A percentile compares a stretch with the other conserved stretches of the same genome.
Conservation (phyloP, 2,888 invertebrate species). For the Aromia moschata region DNA sequence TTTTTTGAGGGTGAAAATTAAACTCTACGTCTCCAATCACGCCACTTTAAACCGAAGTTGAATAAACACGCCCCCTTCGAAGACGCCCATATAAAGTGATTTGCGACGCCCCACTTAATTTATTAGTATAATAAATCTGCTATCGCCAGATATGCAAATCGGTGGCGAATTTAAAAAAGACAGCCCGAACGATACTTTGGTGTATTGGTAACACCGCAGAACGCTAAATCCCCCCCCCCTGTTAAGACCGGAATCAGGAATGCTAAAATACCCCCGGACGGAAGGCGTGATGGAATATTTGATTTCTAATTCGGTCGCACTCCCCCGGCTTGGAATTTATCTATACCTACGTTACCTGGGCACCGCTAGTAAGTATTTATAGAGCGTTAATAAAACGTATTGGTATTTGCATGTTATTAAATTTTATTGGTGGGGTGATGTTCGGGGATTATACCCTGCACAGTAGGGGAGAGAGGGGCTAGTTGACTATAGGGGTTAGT, state of each 20-base stretch:
- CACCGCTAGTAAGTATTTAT: constrained; percentile 4
- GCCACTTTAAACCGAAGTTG: too few species aligned
- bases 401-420: neutral
- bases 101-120: constrained; percentile 4
- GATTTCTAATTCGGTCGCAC: constrained; percentile 51
- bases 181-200: constrained; percentile 18
- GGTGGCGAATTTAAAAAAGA: constrained; percentile 20
- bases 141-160: constrained; percentile 21
- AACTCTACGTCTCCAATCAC: too few species aligned
- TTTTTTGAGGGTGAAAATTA: too few species aligned
- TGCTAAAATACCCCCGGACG: constrained; percentile 48
- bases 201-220: constrained; percentile 23
- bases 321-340: constrained; percentile 28
- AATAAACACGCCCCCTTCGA: neutral
- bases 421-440: too few species aligned
- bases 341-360: constrained; percentile 4
- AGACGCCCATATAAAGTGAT: neutral
- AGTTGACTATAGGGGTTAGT: too few species aligned
- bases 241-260: constrained; percentile 50
- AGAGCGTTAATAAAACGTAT: constrained; percentile 11
- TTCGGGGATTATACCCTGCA: too few species aligned
- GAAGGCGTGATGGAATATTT: constrained; percentile 53
- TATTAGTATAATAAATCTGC: constrained; percentile 20
- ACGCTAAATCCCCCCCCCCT: constrained; percentile 44
- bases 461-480: too few species aligned